phyloP scores from a whole-genome alignment of 2,888 invertebrate species.

The Aproaerema taeniolella region DNA sequence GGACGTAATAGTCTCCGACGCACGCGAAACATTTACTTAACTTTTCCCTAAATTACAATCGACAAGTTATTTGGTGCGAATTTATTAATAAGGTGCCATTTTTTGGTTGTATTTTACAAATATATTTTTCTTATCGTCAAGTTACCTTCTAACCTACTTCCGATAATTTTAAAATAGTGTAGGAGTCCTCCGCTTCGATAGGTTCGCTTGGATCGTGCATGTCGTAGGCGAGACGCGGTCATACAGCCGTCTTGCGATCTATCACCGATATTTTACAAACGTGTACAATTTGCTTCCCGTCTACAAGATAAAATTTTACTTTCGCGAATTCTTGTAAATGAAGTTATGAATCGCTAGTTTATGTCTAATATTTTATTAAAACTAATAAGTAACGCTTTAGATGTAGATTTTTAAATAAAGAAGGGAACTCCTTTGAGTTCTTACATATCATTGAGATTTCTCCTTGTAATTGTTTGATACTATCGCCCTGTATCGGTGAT shows the following conservation, averaged over 20 bases:
- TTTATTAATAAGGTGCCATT: slow-evolving; percentile 65
- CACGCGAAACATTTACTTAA: no score
- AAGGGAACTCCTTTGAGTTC: slow-evolving; percentile 70
- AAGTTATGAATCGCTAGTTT: slow-evolving; percentile 52
- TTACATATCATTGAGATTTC: slow-evolving; percentile 76
- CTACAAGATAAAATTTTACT: neutral
- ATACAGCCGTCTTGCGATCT: no score
- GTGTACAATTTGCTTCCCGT: neutral
- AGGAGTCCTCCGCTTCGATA: slow-evolving; percentile 25
- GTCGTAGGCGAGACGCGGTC: slow-evolving; percentile 14
- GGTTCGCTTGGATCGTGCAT: slow-evolving; percentile 27
- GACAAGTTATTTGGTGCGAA: slow-evolving; percentile 58
- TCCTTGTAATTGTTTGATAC: slow-evolving; percentile 64
- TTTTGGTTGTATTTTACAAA: slow-evolving; percentile 67
- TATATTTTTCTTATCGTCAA: slow-evolving; percentile 52
- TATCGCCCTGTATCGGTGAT: slow-evolving; percentile 46
- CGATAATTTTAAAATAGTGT: slow-evolving; percentile 28
- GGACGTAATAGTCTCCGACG: no score
- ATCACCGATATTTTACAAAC: neutral
- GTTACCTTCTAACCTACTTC: slow-evolving; percentile 50
- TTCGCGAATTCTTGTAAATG: slow-evolving; percentile 24
- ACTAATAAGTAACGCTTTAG: slow-evolving; percentile 68
- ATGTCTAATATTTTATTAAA: slow-evolving; percentile 55
- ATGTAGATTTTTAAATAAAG: slow-evolving; percentile 61
- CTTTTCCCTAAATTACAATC: slow-evolving; percentile 23